A percentile compares a stretch with the other conserved stretches of the same genome.
Evolutionary conservation across 1,140 invertebrate species (phyloP).

Genomic region (Apis florea): DNA sequence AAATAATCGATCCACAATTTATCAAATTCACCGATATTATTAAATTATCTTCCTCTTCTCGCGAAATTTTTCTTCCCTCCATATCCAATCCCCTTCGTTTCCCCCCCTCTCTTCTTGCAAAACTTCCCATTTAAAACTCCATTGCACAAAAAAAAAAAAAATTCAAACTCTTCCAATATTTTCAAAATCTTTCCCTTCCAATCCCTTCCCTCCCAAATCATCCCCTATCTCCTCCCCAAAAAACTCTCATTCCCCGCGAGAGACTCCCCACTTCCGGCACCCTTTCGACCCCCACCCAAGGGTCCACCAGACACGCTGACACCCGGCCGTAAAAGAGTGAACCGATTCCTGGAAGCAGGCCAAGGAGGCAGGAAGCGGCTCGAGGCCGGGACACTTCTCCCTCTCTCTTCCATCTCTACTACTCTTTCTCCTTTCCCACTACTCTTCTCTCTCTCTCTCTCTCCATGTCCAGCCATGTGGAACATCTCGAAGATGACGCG

Average conservation of each 20-base stretch:
- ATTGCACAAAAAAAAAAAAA: no score
- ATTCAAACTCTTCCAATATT: background rate
- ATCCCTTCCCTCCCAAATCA: background rate
- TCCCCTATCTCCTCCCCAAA: background rate
- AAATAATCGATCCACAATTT: no score
- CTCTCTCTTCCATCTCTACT: background rate
- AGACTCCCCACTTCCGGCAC: slow-evolving; percentile 17
- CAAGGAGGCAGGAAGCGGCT: slow-evolving; percentile 26
- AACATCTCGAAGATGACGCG: background rate
- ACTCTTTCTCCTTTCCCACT: background rate
- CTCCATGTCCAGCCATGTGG: background rate
- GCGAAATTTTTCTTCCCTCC: no score
- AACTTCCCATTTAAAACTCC: no score
- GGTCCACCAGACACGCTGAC: background rate
- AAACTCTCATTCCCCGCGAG: slow-evolving; percentile 6
- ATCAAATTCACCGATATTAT: no score
- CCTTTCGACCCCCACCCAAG: background rate
- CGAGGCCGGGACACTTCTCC: slow-evolving; percentile 5
- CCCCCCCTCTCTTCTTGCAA: no score
- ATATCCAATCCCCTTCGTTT: no score
- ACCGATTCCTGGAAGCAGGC: slow-evolving; percentile 27
- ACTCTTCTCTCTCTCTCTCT: no score
- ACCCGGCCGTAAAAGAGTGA: slow-evolving; percentile 27
- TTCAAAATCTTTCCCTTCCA: background rate
- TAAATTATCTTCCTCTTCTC: no score